A percentile compares a stretch with the other conserved stretches of the same genome.
Evolutionary conservation across 2,888 invertebrate genomes (phyloP).

Genomic region (Arctia plantaginis): DNA sequence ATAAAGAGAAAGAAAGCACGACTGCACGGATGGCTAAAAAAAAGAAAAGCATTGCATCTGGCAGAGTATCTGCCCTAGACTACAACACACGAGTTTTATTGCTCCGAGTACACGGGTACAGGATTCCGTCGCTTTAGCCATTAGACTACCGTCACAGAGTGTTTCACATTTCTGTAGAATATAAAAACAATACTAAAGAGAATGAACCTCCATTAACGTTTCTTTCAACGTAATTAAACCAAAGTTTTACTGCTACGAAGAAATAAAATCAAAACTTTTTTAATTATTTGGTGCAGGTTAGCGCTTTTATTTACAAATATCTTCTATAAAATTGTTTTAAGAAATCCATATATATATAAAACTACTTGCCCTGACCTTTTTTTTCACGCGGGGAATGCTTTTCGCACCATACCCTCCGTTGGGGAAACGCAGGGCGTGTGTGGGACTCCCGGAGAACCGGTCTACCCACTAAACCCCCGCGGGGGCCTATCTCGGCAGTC

Average conservation of each 20-base stretch:
- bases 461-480: too few species aligned
- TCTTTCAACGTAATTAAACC: background rate
- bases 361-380: too few species aligned
- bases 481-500: too few species aligned
- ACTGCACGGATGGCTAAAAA: background rate
- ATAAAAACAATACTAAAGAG: background rate
- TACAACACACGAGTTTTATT: background rate
- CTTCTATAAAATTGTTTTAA: background rate
- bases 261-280: background rate
- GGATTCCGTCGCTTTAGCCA: background rate
- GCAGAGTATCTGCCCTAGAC: background rate
- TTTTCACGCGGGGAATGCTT: too few species aligned
- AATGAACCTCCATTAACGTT: slow-evolving; percentile 4
- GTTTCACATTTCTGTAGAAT: background rate
- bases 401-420: too few species aligned
- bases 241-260: background rate
- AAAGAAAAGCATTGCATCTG: too few species aligned
- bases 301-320: background rate
- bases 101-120: background rate
- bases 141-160: background rate
- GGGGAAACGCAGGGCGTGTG: too few species aligned
- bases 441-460: too few species aligned
- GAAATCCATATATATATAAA: too few species aligned
- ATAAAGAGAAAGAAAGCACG: too few species aligned
- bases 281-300: background rate